A percentile compares a stretch with the other conserved stretches of the same genome.
These are phyloP conservation scores for Drosophila punjabiensis DNA, from an alignment of 1,140 invertebrate genomes.

Conservation along the genomic window DNA sequence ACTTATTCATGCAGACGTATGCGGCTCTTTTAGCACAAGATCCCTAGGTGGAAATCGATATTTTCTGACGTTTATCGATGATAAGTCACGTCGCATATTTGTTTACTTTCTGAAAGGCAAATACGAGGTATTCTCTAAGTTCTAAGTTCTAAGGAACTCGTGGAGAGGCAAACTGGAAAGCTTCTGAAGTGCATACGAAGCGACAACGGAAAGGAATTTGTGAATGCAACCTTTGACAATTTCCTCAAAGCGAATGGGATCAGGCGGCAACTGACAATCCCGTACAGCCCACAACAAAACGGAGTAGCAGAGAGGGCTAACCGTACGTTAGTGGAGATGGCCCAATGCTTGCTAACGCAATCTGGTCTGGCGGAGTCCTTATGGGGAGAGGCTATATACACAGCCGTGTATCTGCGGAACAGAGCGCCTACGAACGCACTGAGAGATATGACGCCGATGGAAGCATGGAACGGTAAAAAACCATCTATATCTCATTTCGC, in stretches of 20 bases:
- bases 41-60: neutral
- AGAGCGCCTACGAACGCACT: too few species aligned
- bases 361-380: neutral
- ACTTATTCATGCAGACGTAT: too few species aligned
- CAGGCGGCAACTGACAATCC: constrained; percentile 3
- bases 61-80: neutral
- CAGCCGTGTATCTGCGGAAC: too few species aligned
- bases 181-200: neutral
- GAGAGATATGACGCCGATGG: too few species aligned
- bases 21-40: too few species aligned
- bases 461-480: too few species aligned
- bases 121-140: constrained; percentile 5
- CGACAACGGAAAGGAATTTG: constrained; percentile 4
- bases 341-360: neutral
- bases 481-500: too few species aligned
- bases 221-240: neutral
- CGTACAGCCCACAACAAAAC: too few species aligned
- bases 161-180: constrained; percentile 3
- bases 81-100: constrained; percentile 8
- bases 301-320: neutral
- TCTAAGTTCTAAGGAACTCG: neutral
- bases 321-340: too few species aligned
- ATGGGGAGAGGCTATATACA: too few species aligned
- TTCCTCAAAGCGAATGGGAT: constrained; percentile 2
- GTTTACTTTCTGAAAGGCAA: constrained; percentile 5